Conservation (phyloP, 2,888 invertebrate species). For the Papilio demoleus region DNA sequence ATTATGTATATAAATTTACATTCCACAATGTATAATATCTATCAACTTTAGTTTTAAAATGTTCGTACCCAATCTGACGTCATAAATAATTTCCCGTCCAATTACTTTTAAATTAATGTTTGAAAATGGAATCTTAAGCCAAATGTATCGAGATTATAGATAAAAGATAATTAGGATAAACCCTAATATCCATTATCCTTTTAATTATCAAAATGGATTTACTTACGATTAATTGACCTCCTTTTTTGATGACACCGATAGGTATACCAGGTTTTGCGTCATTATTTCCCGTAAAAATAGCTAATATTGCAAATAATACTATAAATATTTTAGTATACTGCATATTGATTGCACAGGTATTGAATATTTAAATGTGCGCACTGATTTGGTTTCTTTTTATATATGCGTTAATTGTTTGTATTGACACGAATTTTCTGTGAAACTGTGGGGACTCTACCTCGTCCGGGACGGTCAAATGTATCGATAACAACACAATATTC, state of each 20-base stretch:
- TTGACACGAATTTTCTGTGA: conserved; percentile 11
- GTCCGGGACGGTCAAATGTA: neutral
- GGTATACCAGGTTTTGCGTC: conserved; percentile 57
- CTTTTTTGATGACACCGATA: conserved; percentile 54
- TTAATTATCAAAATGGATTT: conserved; percentile 4
- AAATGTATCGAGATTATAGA: too few species aligned
- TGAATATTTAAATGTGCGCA: neutral
- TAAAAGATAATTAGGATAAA: too few species aligned
- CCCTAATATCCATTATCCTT: too few species aligned
- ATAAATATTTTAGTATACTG: conserved; percentile 21
- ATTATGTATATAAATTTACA: too few species aligned
- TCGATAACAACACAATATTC: neutral
- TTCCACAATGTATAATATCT: too few species aligned
- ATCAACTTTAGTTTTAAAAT: too few species aligned
- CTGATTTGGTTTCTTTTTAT: conserved; percentile 1
- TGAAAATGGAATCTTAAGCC: too few species aligned
- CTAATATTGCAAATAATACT: conserved; percentile 33
- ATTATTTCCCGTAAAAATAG: conserved; percentile 44
- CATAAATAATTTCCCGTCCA: too few species aligned
- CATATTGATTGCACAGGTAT: conserved; percentile 3
- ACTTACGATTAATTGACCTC: conserved; percentile 56
- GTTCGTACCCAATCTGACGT: too few species aligned
- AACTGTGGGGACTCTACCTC: conserved; percentile 14
- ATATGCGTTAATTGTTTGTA: conserved; percentile 7
- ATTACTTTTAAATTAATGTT: too few species aligned